Evolutionary conservation across 2,888 invertebrate species (phyloP).

Genomic region (Bombylius discolor): DNA sequence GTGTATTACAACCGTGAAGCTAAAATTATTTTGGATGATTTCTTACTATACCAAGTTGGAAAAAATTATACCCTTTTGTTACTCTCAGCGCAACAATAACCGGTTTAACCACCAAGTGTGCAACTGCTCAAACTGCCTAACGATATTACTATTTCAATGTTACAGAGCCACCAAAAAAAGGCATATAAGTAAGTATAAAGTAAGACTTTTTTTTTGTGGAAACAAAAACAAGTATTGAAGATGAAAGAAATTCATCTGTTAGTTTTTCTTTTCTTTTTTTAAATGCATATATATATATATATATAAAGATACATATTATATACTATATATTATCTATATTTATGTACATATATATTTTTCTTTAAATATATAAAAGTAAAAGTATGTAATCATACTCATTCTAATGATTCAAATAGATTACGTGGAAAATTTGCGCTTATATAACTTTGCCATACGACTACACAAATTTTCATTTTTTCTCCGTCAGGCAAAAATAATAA

Average conservation of each 20-base stretch:
- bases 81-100: too few species aligned
- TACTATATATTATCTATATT: too few species aligned
- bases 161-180: too few species aligned
- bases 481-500: background rate
- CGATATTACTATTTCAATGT: too few species aligned
- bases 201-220: background rate
- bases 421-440: conserved; percentile 13
- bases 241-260: background rate
- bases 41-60: too few species aligned
- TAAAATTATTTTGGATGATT: too few species aligned
- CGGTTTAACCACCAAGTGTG: too few species aligned
- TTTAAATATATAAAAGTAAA: too few species aligned
- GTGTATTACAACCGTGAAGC: too few species aligned
- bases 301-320: background rate
- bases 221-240: background rate
- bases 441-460: background rate
- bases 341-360: background rate
- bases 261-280: background rate
- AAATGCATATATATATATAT: background rate
- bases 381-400: background rate
- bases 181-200: too few species aligned
- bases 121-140: too few species aligned
- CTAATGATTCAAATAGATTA: conserved; percentile 14
- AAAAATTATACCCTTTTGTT: too few species aligned
- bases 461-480: background rate